Base-by-base conservation (phyloP, 1,140 invertebrate species). In the Scaptomyza graminum region DNA sequence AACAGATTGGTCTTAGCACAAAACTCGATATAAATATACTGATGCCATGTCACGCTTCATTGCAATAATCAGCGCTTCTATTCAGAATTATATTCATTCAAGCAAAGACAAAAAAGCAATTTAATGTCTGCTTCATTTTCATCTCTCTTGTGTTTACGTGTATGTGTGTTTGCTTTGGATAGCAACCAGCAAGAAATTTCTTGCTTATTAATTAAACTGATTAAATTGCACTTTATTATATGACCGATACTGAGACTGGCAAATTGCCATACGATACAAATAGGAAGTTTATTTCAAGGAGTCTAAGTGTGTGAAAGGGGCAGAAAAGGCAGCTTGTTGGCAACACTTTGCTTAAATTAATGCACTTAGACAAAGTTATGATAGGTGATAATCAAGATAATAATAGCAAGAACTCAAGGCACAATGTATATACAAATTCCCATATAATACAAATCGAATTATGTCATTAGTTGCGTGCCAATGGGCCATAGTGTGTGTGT, bases 121-220 rank as follows among this genome's bases (percentile, higher is more conserved):
- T 69, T 59, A 51, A 61, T 16, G 61, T 22, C 16, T 28, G 28
- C n/a, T 61, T 16, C 8, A 25, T 6, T 8, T 44, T 41, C 37
- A 4, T 12, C 37, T 39, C 12, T 41, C 12, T 41, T 34, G n/a
- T n/a, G n/a, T 18, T 9, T 11, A 22, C 8, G 13, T 11, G 9
- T 11, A 13, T 8, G 44, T 50, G 9, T 11, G n/a, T 41, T 41
- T 37, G 13, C 22, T 57, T 28, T 25, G n/a, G 0, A 28, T 43
- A 11, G 49, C 34, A 12, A 34, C 31, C 11, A 41, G 18, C 18
- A 41, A 8, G 59, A 63, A 61, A 18, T 63, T 60, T 64, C 60
- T 67, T 79, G 72, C 66, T 57, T 79, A 83, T 88, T 83, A 88
- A 88, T 88, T 88, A 88, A 79, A 72, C 72, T 89, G 74, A 88